These are phyloP conservation scores for Monopis laevigella DNA, from an alignment of 2,888 invertebrate genomes.

Conservation along the genomic window DNA sequence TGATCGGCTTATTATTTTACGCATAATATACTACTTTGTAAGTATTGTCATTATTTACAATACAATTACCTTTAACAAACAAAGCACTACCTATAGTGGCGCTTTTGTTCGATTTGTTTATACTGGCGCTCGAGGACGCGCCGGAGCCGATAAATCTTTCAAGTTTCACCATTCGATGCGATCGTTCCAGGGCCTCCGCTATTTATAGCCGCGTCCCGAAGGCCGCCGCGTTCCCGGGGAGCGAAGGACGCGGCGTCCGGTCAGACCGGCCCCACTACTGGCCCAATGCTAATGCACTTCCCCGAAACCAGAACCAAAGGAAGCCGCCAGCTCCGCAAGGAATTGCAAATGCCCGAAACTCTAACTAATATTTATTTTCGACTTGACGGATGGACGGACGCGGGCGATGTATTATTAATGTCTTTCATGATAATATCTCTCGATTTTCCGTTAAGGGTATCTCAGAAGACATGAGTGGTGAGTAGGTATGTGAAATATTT, in stretches of 20 bases:
- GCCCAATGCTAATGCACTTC: constrained; percentile 43
- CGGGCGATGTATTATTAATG: constrained; percentile 2
- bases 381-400: not conserved
- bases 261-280: constrained; percentile 21
- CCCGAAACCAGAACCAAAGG: constrained; percentile 27
- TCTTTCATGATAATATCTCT: no score
- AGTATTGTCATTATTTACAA: no score
- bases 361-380: constrained; percentile 7
- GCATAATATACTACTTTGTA: no score
- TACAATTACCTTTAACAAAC: no score
- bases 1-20: no score
- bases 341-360: not conserved
- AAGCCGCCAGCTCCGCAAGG: constrained; percentile 13
- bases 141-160: constrained; percentile 42
- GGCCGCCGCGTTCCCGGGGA: constrained; percentile 35
- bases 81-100: no score
- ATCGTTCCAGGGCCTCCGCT: constrained; percentile 32
- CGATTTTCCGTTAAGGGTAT: no score
- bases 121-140: constrained; percentile 21
- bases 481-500: no score
- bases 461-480: no score
- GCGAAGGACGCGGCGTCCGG: constrained; percentile 34
- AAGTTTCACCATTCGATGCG: constrained; percentile 34
- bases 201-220: constrained; percentile 54
- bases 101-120: no score